Base-by-base conservation (phyloP, 2,888 invertebrate species). In the Polyommatus iphigenia region DNA sequence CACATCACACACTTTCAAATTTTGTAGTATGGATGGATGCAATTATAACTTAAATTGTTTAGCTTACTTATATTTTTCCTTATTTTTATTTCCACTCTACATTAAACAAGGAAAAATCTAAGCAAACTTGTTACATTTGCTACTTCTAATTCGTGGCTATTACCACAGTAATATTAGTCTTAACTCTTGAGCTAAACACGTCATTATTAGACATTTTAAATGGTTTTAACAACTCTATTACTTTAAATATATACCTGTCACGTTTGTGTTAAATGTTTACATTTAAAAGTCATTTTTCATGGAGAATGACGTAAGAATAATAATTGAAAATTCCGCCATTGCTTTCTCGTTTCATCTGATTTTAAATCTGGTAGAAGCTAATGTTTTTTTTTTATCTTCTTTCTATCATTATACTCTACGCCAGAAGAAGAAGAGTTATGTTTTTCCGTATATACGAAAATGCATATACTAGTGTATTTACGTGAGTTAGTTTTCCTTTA, bases 221-320 rank as follows among this genome's bases (percentile, higher is more conserved):
- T 67, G 29, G 15, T 67, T 67, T 50, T 54, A 75, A 75, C 50
- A 13, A 54, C 50, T 75, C 50, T 75, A 75, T 75, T 75, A 54
- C 24, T 75, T 18, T 18, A 75, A 50, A 8, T 75, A 75, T 24
- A 41, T 20, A n/a, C 18, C 7, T 15, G 15, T n/a, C 15, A 36
- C 71, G 24, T 29, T 15, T 32, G 15, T 18, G 18, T 20, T 24
- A 18, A 24, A 41, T 0, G 50, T 15, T 15, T 50, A 50, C 15
- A 50, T 15, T 50, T 50, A 67, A 15, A 29, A n/a, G n/a, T n/a
- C 13, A 62, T 13, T 62, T 18, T 4, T 57, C 13, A 24, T 24
- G 62, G 24, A 62, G 10, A 67, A 29, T 67, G 3, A 62, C 62
- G 62, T 67, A 13, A 29, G 41, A 41, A 41, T 41, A 24, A n/a